Base-by-base conservation (phyloP, 2,797 vertebrate species). In the Tauraco hartlaubi region DNA sequence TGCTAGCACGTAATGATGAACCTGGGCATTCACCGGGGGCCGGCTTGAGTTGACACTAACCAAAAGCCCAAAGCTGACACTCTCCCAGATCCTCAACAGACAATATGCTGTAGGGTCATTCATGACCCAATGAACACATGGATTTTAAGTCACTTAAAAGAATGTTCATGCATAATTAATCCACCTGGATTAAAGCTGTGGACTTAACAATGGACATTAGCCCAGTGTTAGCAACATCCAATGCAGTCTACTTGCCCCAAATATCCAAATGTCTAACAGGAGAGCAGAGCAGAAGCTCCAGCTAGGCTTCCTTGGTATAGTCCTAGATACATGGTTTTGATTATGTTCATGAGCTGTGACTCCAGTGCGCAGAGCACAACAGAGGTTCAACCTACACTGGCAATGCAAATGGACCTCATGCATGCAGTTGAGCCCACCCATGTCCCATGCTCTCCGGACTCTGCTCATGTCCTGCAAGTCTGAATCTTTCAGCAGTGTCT, bases 111-210 rank as follows among this genome's bases (percentile, higher is more conserved):
- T 51, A 55, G 82, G 12, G 12, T 49, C 9, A 44, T 43, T 63
- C 25, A 11, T 28, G 25, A 84, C 8, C 8, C 51, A 87, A 13
- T 12, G 28, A 72, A 61, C 12, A 29, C 7, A 23, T 0, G 8
- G 33, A 78, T 75, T 64, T 9, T 54, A 9, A 33, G 39, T 31
- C 11, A 73, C 9, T 35, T 78, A 3, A 73, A 59, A 76, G 33
- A 23, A 35, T 3, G 11, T 21, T 62, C 11, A 6, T 2, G 0
- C 29, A 0, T 12, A 55, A 44, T 11, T 55, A 31, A 21, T 19
- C n/a, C 28, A 26, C 37, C 48, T 15, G 25, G 18, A 55, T 66
- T 43, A 82, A 88, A 74, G 14, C 39, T 48, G 8, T 25, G 35
- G 31, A 39, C 26, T 49, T 85, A 63, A 46, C 21, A 67, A 66